Evolutionary conservation across 2,888 invertebrate genomes (phyloP), one percentile per base, ranked within the genome.

Genomic region (Agrochola lota): DNA sequence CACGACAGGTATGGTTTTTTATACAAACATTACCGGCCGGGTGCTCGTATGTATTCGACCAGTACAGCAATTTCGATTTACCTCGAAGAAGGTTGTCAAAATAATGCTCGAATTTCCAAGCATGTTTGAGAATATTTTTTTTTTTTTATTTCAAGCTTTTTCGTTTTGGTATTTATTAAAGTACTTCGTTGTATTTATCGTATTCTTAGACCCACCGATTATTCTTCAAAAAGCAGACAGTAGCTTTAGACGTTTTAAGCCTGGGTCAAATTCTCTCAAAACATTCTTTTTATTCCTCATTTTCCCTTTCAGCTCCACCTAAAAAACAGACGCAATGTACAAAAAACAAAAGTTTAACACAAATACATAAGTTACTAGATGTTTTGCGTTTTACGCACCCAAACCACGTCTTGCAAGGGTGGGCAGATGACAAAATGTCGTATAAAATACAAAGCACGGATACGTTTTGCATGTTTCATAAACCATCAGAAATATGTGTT

Each of bases 341-440:
- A 66, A 84, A 79, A 86, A 81, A 85, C 77, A 85, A 86, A 88
- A 87, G 71, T 82, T 86, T 77, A 79, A 74, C 67, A 57, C 77
- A 82, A 80, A 88, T 87, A 84, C 81, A 87, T 87, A 88, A 83
- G 86, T 89, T 89, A 85, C 83, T 68, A 80, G 81, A 78, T 81
- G 67, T 59, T 71, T 63, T 79, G 72, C 85, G 88, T 83, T 90
- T 94, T 93, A 92, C 93, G 93, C 91, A 94, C 85, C 79, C 95
- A 87, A 79, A 80, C 91, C 94, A 94, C 95, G 95, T 94, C 84
- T 91, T 80, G 85, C 86, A 87, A 90, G 91, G 91, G 91, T 92
- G 92, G 92, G 90, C 92, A 93, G 93, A 95, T 94, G 94, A 94
- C 95, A 95, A 95, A 94, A 94, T 91, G 91, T 93, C 92, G 91